These are phyloP conservation scores for Aphelinus certus DNA, from an alignment of 1,140 invertebrate genomes.

Conservation along the genomic window DNA sequence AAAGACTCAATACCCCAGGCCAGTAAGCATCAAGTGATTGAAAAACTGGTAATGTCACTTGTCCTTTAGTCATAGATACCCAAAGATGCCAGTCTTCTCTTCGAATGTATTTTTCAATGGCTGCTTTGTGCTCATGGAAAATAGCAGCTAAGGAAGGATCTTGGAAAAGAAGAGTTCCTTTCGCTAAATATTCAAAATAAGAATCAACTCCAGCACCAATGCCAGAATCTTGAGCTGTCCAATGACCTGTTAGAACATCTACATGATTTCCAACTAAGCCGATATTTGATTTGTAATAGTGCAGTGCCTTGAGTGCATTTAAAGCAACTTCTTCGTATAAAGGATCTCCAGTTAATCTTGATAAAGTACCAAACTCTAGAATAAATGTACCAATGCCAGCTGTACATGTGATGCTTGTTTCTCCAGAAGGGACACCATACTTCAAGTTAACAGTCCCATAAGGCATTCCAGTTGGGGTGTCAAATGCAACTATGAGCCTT, in stretches of 20 bases:
- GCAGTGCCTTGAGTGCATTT: slow-evolving; percentile 89
- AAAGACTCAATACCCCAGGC: slow-evolving; percentile 91
- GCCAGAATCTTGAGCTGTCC: slow-evolving; percentile 96
- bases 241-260: slow-evolving; percentile 92
- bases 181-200: slow-evolving; percentile 98
- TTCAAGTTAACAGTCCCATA: slow-evolving; percentile 96
- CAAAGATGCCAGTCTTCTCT: slow-evolving; percentile 96
- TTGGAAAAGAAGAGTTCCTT: slow-evolving; percentile 85
- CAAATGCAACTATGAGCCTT: slow-evolving; percentile 88
- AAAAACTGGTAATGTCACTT: slow-evolving; percentile 95
- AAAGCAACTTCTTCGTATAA: slow-evolving; percentile 95
- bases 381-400: slow-evolving; percentile 98
- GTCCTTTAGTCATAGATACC: slow-evolving; percentile 95
- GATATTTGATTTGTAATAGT: slow-evolving; percentile 84
- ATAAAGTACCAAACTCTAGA: slow-evolving; percentile 95
- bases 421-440: slow-evolving; percentile 91
- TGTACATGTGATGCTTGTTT: slow-evolving; percentile 97
- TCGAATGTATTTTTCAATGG: slow-evolving; percentile 90
- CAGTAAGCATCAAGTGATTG: slow-evolving; percentile 98
- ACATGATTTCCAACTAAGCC: slow-evolving; percentile 97
- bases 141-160: slow-evolving; percentile 90
- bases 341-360: slow-evolving; percentile 93
- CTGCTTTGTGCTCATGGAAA: slow-evolving; percentile 83
- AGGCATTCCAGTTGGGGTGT: slow-evolving; percentile 95
- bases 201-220: slow-evolving; percentile 96